These are phyloP conservation scores for Cydia splendana DNA, from an alignment of 1,140 invertebrate genomes.

Conservation along the genomic window DNA sequence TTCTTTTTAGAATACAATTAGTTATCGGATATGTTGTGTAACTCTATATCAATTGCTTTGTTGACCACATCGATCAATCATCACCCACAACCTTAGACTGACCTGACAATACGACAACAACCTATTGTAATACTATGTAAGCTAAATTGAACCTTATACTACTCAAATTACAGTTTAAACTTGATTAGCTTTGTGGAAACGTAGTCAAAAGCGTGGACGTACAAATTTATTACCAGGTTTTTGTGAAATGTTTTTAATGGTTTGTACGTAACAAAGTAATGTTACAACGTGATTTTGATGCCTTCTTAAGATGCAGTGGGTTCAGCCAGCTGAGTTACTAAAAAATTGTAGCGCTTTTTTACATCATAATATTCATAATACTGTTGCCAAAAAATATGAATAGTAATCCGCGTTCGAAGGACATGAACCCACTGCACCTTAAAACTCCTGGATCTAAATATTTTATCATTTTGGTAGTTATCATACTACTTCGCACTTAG, in stretches of 20 bases:
- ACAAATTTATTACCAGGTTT: neutral
- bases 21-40: neutral
- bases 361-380: too few relatives aligned
- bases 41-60: neutral
- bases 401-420: too few relatives aligned
- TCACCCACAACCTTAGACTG: conserved; percentile 15
- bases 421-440: too few relatives aligned
- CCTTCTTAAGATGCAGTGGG: too few relatives aligned
- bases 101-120: conserved; percentile 12
- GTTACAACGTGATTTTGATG: too few relatives aligned
- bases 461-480: too few relatives aligned
- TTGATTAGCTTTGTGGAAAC: neutral
- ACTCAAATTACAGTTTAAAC: neutral
- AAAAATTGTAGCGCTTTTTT: too few relatives aligned
- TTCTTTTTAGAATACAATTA: neutral
- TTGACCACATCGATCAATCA: conserved; percentile 15
- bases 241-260: neutral
- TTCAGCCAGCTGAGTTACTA: too few relatives aligned
- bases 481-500: too few relatives aligned
- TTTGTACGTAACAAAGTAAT: neutral
- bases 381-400: too few relatives aligned
- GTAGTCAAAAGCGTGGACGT: neutral
- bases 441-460: too few relatives aligned
- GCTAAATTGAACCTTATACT: neutral
- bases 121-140: neutral